These are phyloP conservation scores for Hymenopus coronatus DNA, from an alignment of 2,888 invertebrate species.

Conservation along the genomic window DNA sequence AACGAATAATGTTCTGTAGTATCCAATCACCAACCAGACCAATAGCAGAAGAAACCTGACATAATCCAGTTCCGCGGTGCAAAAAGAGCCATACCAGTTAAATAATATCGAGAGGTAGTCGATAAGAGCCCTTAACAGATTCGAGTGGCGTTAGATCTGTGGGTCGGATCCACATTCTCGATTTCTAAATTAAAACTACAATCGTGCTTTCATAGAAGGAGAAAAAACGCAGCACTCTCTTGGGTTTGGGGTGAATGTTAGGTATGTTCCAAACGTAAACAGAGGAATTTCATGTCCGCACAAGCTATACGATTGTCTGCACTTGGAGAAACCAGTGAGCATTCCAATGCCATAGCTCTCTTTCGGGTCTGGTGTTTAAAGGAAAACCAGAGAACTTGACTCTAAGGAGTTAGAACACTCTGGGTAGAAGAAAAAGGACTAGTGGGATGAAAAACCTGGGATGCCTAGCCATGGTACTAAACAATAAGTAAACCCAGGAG, in stretches of 20 bases:
- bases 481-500: too few species aligned
- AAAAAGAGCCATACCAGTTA: not conserved
- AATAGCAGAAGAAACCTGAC: too few species aligned
- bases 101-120: not conserved
- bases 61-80: not conserved
- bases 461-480: too few species aligned
- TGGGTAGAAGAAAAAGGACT: too few species aligned
- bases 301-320: not conserved
- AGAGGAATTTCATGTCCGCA: not conserved
- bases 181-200: not conserved
- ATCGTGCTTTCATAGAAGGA: not conserved
- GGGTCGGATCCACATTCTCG: not conserved
- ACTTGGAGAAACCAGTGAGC: too few species aligned
- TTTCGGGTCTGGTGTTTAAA: too few species aligned
- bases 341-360: too few species aligned
- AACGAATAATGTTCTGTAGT: too few species aligned
- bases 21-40: too few species aligned
- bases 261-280: not conserved
- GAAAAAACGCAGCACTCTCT: not conserved
- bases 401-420: too few species aligned
- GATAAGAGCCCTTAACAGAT: not conserved
- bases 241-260: not conserved
- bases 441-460: too few species aligned
- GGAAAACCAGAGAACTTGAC: too few species aligned
- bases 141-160: not conserved